Conservation (phyloP, 2,888 invertebrate genomes). For the Lasioglossum leucozonium region DNA sequence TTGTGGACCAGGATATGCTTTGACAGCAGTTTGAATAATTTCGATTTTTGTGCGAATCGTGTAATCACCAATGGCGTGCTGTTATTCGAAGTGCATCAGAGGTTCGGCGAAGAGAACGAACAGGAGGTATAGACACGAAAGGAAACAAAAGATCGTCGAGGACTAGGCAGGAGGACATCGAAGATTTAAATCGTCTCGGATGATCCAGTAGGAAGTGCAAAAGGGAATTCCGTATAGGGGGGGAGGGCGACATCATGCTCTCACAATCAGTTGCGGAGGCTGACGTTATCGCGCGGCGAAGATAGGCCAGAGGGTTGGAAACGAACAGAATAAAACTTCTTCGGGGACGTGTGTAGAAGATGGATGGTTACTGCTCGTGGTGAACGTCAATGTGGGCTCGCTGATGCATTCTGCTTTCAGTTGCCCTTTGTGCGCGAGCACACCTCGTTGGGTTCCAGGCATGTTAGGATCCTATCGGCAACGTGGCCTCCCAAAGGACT, state of each 20-base stretch:
- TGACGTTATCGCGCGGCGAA: conserved; percentile 68
- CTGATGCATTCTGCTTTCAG: conserved; percentile 52
- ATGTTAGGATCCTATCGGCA: conserved; percentile 71
- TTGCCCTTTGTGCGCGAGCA: conserved; percentile 38
- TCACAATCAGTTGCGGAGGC: conserved; percentile 68
- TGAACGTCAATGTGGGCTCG: conserved; percentile 38
- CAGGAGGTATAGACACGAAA: neutral
- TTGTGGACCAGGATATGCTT: too few species aligned
- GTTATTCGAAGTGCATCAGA: neutral
- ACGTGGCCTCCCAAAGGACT: conserved; percentile 38
- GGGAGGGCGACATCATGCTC: conserved; percentile 68
- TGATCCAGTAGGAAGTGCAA: conserved; percentile 63
- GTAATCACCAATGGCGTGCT: too few species aligned
- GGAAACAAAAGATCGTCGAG: conserved; percentile 41
- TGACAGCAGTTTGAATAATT: too few species aligned
- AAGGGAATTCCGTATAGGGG: conserved; percentile 63
- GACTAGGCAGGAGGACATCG: conserved; percentile 57
- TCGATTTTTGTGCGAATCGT: too few species aligned
- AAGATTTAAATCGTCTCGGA: conserved; percentile 67
- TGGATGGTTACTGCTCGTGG: conserved; percentile 72
- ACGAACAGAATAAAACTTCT: conserved; percentile 75
- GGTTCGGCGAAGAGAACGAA: neutral
- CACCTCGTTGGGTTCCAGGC: conserved; percentile 53
- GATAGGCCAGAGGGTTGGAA: conserved; percentile 63
- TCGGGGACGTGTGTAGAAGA: conserved; percentile 72